These are phyloP conservation scores for Allophyes oxyacanthae DNA, from an alignment of 2,888 invertebrate species.

Conservation along the genomic window DNA sequence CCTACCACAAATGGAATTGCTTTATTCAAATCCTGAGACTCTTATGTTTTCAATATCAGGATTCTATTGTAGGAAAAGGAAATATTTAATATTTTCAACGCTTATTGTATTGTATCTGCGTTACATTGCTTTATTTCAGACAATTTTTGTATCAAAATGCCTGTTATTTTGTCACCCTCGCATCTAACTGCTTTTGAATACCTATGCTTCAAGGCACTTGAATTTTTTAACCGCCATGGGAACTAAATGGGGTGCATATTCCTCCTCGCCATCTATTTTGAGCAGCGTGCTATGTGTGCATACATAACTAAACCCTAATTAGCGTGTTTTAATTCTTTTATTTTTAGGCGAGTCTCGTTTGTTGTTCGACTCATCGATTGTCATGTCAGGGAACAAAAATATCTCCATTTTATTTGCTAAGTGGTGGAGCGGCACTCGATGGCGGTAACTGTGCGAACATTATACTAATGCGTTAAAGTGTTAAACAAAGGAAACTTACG, in stretches of 20 bases:
- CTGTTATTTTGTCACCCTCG: conserved; percentile 19
- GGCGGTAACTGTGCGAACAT: conserved; percentile 58
- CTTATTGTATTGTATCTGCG: conserved; percentile 8
- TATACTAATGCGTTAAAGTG: conserved; percentile 71
- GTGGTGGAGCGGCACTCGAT: conserved; percentile 12
- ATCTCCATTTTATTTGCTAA: conserved; percentile 12
- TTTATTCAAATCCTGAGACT: conserved; percentile 32
- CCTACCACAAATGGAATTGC: conserved; percentile 12
- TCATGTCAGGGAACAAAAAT: conserved; percentile 15
- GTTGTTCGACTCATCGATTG: conserved; percentile 16
- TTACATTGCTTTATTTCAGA: too few relatives aligned
- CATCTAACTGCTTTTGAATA: conserved; percentile 30
- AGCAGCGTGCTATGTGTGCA: conserved; percentile 41
- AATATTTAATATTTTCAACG: conserved; percentile 23
- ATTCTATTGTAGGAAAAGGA: conserved; percentile 16
- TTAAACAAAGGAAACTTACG: conserved; percentile 81
- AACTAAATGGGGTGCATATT: conserved; percentile 42
- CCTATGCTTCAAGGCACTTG: conserved; percentile 15
- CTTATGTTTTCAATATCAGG: conserved; percentile 17
- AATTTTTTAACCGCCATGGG: conserved; percentile 27
- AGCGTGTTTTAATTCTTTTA: conserved; percentile 28
- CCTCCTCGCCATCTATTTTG: conserved; percentile 39
- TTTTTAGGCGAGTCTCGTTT: conserved; percentile 17
- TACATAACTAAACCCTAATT: conserved; percentile 31
- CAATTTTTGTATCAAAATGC: not conserved